These are phyloP conservation scores for Bambusicola thoracicus DNA, from an alignment of 2,113 vertebrate species.

Conservation along the genomic window DNA sequence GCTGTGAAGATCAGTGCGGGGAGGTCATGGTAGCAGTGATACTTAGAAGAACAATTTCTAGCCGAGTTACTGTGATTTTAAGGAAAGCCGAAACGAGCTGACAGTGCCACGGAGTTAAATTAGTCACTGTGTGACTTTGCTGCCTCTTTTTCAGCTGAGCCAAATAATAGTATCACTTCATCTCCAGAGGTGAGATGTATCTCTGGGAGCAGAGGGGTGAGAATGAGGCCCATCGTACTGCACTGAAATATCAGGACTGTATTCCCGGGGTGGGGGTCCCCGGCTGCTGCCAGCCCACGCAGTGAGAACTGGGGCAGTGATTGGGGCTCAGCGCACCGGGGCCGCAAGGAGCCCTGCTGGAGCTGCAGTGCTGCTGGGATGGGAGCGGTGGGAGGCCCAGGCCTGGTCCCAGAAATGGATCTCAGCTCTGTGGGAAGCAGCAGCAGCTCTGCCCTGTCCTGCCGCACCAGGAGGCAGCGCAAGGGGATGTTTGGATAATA, in stretches of 20 bases:
- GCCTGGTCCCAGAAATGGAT: background rate
- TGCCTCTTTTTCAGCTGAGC: background rate
- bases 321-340: no score
- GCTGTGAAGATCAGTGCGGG: fast-evolving
- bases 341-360: background rate
- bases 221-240: background rate
- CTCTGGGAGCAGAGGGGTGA: background rate
- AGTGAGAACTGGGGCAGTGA: background rate
- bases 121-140: background rate
- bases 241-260: background rate
- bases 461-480: background rate
- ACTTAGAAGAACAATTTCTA: background rate
- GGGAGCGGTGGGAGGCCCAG: background rate
- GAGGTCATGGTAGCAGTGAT: fast-evolving
- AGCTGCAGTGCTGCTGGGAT: background rate
- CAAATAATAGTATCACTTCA: background rate
- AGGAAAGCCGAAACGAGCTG: background rate
- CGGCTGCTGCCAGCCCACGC: background rate
- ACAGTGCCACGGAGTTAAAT: background rate
- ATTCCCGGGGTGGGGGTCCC: background rate
- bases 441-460: background rate
- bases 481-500: background rate
- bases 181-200: background rate
- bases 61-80: background rate
- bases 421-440: background rate